Percentiles rank a stretch among this genome's conserved stretches.
These are phyloP conservation scores for Alces alces DNA, from an alignment of 2,113 vertebrate genomes.

Conservation along the genomic window DNA sequence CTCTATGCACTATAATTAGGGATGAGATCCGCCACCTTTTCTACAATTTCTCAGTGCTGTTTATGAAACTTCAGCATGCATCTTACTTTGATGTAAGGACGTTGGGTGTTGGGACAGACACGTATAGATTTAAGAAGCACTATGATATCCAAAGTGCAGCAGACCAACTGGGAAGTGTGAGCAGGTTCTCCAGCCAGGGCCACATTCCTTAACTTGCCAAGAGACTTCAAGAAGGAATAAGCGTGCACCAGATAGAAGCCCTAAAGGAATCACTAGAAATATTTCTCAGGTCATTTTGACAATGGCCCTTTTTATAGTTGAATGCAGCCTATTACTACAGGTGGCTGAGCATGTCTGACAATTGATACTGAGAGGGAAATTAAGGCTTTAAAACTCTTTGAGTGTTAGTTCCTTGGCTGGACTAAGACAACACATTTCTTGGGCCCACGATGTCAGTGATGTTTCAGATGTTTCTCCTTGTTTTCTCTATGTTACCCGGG, in stretches of 20 bases:
- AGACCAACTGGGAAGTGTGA: background rate
- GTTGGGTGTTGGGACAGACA: background rate
- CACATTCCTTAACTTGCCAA: background rate
- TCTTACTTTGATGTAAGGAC: background rate
- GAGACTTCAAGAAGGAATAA: background rate
- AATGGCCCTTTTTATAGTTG: background rate
- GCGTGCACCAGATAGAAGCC: background rate
- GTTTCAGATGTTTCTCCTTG: background rate
- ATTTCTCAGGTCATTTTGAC: background rate
- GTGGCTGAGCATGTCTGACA: background rate
- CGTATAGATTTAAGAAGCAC: background rate
- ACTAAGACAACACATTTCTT: background rate
- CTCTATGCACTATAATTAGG: background rate
- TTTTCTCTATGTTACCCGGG: background rate
- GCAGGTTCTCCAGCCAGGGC: background rate
- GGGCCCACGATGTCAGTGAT: background rate
- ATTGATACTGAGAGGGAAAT: background rate
- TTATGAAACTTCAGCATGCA: background rate
- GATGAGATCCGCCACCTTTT: background rate
- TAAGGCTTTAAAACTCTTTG: background rate
- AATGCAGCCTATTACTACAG: background rate
- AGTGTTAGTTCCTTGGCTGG: background rate
- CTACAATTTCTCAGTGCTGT: background rate
- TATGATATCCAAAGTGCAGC: background rate
- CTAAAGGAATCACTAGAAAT: background rate